A percentile compares a stretch with the other conserved stretches of the same genome.
Conservation (phyloP, 2,113 vertebrate genomes). For the Catharus minimus region DNA sequence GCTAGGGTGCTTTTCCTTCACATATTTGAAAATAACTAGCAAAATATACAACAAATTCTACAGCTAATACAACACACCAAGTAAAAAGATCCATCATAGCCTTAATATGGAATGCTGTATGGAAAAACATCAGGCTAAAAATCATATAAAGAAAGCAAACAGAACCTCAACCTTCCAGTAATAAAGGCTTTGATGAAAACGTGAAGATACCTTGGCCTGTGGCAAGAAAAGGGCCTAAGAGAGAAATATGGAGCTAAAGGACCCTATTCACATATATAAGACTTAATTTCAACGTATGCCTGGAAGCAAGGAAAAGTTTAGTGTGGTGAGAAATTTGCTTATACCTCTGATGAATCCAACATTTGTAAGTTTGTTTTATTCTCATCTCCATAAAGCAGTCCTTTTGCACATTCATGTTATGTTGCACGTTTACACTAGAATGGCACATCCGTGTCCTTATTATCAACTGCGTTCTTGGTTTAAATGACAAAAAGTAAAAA, state of each 20-base stretch:
- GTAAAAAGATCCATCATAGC: background rate
- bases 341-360: background rate
- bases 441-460: background rate
- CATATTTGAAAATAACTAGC: background rate
- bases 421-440: background rate
- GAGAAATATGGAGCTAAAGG: background rate
- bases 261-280: background rate
- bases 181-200: background rate
- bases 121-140: background rate
- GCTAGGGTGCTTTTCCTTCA: background rate
- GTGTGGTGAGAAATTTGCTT: background rate
- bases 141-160: background rate
- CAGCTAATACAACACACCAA: background rate
- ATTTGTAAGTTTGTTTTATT: background rate
- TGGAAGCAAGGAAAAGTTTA: background rate
- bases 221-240: background rate
- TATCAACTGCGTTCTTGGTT: background rate
- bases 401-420: background rate
- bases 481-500: background rate
- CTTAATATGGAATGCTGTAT: background rate
- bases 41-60: background rate
- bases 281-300: background rate
- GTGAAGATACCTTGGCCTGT: background rate
- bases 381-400: background rate
- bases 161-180: background rate